Conservation (phyloP, 2,888 invertebrate species). For the Geophilus truncorum region DNA sequence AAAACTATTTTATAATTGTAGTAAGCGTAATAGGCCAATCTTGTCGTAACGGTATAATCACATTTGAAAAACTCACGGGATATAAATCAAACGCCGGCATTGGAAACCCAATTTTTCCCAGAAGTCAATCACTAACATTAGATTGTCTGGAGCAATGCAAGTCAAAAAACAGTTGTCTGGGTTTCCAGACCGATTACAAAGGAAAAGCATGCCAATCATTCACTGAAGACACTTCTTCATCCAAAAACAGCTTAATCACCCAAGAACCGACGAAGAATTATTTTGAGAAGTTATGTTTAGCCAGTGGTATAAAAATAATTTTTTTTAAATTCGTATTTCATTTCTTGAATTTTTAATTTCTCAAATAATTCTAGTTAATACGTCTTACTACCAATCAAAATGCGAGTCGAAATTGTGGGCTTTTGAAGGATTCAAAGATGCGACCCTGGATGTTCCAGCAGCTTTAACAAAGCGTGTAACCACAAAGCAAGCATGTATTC, state of each 20-base stretch:
- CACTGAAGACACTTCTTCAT: background rate
- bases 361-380: constrained; percentile 6
- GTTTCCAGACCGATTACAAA: background rate
- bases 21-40: background rate
- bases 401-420: constrained; percentile 30
- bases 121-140: background rate
- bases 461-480: constrained; percentile 42
- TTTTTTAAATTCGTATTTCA: too few relatives aligned
- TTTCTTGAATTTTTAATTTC: background rate
- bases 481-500: constrained; percentile 46
- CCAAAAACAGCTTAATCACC: background rate
- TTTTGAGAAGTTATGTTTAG: constrained; percentile 12
- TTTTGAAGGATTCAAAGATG: constrained; percentile 63
- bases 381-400: background rate
- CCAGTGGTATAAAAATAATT: background rate
- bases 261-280: background rate
- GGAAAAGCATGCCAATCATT: constrained; percentile 7
- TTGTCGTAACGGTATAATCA: background rate
- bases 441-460: constrained; percentile 71
- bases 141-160: background rate
- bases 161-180: background rate
- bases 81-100: background rate
- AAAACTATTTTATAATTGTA: background rate
- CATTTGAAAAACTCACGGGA: constrained; percentile 8
- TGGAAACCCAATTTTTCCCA: background rate